Evolutionary conservation across 2,797 vertebrate genomes (phyloP).

Genomic region (Anableps anableps): DNA sequence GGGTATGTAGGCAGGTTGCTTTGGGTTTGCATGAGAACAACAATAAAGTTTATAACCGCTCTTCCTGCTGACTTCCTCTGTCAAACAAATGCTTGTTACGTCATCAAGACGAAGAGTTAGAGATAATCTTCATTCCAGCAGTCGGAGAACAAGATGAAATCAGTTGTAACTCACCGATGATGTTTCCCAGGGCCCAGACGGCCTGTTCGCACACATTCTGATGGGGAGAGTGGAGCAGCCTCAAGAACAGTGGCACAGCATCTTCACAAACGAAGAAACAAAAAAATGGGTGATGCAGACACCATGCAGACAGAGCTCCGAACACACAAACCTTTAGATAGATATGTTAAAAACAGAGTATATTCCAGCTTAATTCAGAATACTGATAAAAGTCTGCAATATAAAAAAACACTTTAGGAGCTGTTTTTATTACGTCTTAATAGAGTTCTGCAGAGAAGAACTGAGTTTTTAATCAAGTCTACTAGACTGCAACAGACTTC

Average conservation of each 20-base stretch:
- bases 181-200: slow-evolving; percentile 98
- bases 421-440: background rate
- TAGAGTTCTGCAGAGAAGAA: background rate
- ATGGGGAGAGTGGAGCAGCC: slow-evolving; percentile 95
- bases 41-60: background rate
- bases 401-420: background rate
- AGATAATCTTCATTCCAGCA: background rate
- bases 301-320: background rate
- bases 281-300: background rate
- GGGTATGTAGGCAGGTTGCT: background rate
- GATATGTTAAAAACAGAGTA: background rate
- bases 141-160: background rate
- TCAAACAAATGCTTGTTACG: background rate
- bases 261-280: slow-evolving; percentile 75
- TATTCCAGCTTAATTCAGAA: background rate
- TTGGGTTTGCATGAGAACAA: background rate
- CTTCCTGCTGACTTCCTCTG: background rate
- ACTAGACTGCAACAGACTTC: background rate
- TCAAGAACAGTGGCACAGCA: slow-evolving; percentile 96
- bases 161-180: slow-evolving; percentile 89
- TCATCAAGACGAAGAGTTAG: background rate
- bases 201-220: slow-evolving; percentile 99
- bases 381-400: background rate
- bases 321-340: background rate
- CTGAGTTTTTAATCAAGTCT: background rate